These are phyloP conservation scores for Cerastoderma edule DNA, from an alignment of 2,888 invertebrate genomes.

Conservation along the genomic window DNA sequence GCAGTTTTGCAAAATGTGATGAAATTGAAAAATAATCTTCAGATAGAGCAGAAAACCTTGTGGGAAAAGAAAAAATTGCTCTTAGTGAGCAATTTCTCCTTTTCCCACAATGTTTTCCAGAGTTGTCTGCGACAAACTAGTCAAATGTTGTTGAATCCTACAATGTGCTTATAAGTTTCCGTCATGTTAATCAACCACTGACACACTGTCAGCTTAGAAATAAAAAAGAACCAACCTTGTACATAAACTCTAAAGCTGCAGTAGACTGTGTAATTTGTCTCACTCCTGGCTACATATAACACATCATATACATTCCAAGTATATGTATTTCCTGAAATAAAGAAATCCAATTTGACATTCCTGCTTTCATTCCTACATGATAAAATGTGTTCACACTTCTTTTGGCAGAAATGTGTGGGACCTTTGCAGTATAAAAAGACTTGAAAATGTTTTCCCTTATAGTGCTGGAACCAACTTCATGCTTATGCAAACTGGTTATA, in stretches of 20 bases:
- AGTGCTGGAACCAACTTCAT: too few species aligned
- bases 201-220: not conserved
- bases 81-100: not conserved
- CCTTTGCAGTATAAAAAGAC: too few species aligned
- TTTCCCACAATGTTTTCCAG: conserved; percentile 3
- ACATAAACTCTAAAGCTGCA: conserved; percentile 94
- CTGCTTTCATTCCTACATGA: too few species aligned
- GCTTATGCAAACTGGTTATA: too few species aligned
- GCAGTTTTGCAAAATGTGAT: too few species aligned
- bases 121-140: too few species aligned
- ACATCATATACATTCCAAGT: conserved; percentile 70
- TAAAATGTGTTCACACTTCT: too few species aligned
- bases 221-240: conserved; percentile 58
- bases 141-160: too few species aligned
- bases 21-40: too few species aligned
- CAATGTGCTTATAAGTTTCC: too few species aligned
- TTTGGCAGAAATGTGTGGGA: too few species aligned
- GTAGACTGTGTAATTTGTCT: conserved; percentile 93
- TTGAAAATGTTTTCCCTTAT: too few species aligned
- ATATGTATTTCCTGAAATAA: conserved; percentile 67
- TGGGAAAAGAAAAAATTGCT: conserved; percentile 14
- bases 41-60: conserved; percentile 14
- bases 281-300: conserved; percentile 87
- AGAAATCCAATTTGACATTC: not conserved
- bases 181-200: not conserved